phyloP scores from a whole-genome alignment of 1,140 invertebrate genomes.

The Centruroides sculpturatus region DNA sequence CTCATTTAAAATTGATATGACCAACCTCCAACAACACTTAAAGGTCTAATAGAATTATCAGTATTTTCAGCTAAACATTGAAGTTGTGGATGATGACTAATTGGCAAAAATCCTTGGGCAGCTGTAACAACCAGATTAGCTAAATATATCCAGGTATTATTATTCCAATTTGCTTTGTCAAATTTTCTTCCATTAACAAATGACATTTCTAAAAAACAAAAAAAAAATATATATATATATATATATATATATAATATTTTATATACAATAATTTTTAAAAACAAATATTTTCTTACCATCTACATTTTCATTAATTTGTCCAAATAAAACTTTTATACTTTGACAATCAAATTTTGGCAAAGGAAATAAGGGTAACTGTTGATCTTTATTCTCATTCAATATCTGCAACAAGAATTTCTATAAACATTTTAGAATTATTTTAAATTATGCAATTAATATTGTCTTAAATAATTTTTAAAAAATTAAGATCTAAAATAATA shows the following conservation, averaged over 20 bases:
- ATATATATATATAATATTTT: not conserved
- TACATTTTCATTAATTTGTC: not conserved
- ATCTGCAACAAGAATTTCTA: not conserved
- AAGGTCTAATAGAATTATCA: constrained; percentile 47
- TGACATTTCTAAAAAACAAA: not conserved
- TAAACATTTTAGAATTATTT: too few species aligned
- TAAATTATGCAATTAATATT: too few species aligned
- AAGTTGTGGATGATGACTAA: constrained; percentile 60
- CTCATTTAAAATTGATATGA: constrained; percentile 7
- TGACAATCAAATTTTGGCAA: constrained; percentile 10
- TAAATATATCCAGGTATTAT: constrained; percentile 43
- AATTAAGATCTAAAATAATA: too few species aligned
- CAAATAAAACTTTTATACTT: constrained; percentile 8
- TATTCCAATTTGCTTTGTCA: constrained; percentile 9
- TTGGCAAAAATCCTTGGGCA: constrained; percentile 47
- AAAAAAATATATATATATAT: constrained; percentile 1
- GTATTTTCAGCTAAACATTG: constrained; percentile 45
- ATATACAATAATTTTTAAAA: not conserved
- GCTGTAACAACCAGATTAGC: constrained; percentile 62
- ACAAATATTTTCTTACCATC: not conserved
- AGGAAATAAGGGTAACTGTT: constrained; percentile 12
- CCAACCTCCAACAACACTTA: constrained; percentile 51
- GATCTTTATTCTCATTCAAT: not conserved
- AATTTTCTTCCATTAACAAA: constrained; percentile 9
- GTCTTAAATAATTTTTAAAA: too few species aligned